phyloP scores from a whole-genome alignment of 2,888 invertebrate species.

The Acleris literana region DNA sequence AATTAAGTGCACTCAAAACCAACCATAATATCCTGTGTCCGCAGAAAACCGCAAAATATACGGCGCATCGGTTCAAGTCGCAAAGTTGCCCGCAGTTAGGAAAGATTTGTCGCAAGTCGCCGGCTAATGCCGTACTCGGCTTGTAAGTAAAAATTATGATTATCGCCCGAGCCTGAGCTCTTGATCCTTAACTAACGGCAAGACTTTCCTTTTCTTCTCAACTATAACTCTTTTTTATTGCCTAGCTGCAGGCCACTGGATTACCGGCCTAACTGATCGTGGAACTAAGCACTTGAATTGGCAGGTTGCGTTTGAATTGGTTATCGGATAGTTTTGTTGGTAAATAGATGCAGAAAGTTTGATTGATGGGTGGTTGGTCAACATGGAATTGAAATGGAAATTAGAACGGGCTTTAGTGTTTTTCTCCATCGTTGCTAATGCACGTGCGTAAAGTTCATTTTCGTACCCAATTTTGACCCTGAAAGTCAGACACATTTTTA shows the following conservation, averaged over 20 bases:
- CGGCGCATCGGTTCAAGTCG: conserved; percentile 65
- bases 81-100: conserved; percentile 80
- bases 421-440: too few relatives aligned
- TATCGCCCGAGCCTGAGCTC: conserved; percentile 80
- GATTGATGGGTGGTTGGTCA: too few relatives aligned
- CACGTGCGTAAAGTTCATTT: too few relatives aligned
- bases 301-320: conserved; percentile 3
- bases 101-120: conserved; percentile 79
- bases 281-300: conserved; percentile 55
- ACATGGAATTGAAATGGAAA: too few relatives aligned
- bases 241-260: conserved; percentile 75
- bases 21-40: conserved; percentile 28
- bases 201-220: conserved; percentile 80
- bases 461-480: too few relatives aligned
- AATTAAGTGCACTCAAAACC: conserved; percentile 30
- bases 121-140: conserved; percentile 77
- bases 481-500: too few relatives aligned
- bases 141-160: conserved; percentile 84
- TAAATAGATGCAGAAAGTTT: too few relatives aligned
- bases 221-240: conserved; percentile 85
- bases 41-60: conserved; percentile 57
- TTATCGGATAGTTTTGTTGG: too few relatives aligned
- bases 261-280: conserved; percentile 73
- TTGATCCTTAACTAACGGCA: conserved; percentile 81
- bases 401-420: too few relatives aligned